Base-by-base conservation (phyloP, 2,113 vertebrate genomes). In the Pseudopodoces humilis region DNA sequence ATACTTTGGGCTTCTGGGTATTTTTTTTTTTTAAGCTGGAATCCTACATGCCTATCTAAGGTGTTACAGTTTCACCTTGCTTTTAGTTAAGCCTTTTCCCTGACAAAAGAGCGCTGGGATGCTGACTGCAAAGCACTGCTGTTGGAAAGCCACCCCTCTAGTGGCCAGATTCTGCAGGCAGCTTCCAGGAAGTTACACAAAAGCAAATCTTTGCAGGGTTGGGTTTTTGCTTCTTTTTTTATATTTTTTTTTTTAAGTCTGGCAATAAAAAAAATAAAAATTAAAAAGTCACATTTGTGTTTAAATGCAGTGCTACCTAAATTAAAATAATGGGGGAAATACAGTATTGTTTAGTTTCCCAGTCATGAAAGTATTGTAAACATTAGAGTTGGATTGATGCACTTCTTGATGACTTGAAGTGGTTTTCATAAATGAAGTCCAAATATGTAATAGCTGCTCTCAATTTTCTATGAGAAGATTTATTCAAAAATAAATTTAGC, bases 401-500 rank as follows among this genome's bases (percentile, higher is more conserved):
- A 82, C 94, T 96, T 96, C 90, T 96, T 89, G 82, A 83, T 76
- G 95, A 92, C 96, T 97, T 97, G 91, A 97, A 96, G 94, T 96
- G 97, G 96, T 97, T 98, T 94, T 92, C 94, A 85, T 94, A 97
- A 97, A 97, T 94, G 46, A 81, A 97, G 95, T 95, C 94, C 95
- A 97, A 98, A 97, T 95, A 98, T 93, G 97, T 97, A 98, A 98
- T 98, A 98, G 97, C 95, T 67, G 72, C 97, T 97, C 96, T 97
- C 95, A 97, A 97, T 98, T 98, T 98, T 98, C 97, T 97, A 92
- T 92, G 86, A 97, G 95, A 97, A 97, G 97, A 98, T 98, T 98
- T 98, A 98, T 98, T 97, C 91, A 97, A 97, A 98, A 98, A 97
- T 97, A 98, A 98, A 98, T 97, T 97, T 97, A 97, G 95, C 96